A percentile compares a stretch with the other conserved stretches of the same genome.
Evolutionary conservation across 1,140 invertebrate genomes (phyloP).

Genomic region (Oncopeltus fasciatus): DNA sequence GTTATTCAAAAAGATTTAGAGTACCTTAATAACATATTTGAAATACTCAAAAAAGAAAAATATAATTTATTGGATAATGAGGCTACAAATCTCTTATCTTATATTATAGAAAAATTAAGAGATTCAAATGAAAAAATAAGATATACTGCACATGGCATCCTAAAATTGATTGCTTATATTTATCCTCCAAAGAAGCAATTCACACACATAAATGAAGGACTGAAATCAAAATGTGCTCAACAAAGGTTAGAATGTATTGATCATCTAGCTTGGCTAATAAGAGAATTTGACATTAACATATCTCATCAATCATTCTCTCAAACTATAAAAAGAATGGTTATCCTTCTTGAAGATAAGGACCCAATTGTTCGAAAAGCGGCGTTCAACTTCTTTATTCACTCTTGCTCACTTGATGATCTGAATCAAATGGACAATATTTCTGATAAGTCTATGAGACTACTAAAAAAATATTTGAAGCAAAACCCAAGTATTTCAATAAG

Average conservation of each 20-base stretch:
- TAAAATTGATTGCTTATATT: slow-evolving; percentile 73
- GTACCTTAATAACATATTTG: slow-evolving; percentile 73
- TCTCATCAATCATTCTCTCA: slow-evolving; percentile 60
- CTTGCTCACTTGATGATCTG: slow-evolving; percentile 79
- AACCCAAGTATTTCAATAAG: too few relatives aligned
- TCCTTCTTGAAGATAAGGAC: slow-evolving; percentile 88
- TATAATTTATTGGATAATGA: slow-evolving; percentile 83
- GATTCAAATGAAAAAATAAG: slow-evolving; percentile 91
- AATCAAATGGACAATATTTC: too few relatives aligned
- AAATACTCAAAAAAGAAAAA: slow-evolving; percentile 56
- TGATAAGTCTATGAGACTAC: too few relatives aligned
- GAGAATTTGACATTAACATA: slow-evolving; percentile 70
- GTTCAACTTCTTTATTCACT: slow-evolving; percentile 81
- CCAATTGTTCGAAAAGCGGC: slow-evolving; percentile 92
- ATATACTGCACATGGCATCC: slow-evolving; percentile 71
- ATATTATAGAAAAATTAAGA: slow-evolving; percentile 81
- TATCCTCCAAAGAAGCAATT: slow-evolving; percentile 86
- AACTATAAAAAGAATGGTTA: slow-evolving; percentile 66
- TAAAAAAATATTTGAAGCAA: too few relatives aligned
- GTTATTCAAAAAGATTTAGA: slow-evolving; percentile 88
- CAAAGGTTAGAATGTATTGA: slow-evolving; percentile 90
- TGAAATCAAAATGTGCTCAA: slow-evolving; percentile 91
- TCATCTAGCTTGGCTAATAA: slow-evolving; percentile 73
- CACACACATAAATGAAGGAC: slow-evolving; percentile 77
- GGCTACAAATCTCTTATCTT: slow-evolving; percentile 85